These are phyloP conservation scores for Porites cylindrica DNA, from an alignment of 92 coral and sea anemone genomes.

Conservation along the genomic window DNA sequence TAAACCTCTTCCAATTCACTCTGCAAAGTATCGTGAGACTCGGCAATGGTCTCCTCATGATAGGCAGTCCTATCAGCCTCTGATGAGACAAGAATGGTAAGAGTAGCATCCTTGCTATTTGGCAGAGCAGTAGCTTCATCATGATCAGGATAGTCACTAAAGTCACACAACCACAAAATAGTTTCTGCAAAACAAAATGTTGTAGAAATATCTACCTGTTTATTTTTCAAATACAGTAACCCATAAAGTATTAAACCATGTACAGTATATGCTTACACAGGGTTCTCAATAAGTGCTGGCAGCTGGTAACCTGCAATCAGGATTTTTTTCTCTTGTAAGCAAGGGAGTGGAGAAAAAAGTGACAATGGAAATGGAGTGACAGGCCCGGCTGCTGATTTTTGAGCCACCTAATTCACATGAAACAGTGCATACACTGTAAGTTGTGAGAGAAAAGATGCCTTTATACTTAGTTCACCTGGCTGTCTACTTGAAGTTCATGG, in stretches of 20 bases:
- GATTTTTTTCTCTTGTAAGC: too few species aligned
- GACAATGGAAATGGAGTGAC: too few species aligned
- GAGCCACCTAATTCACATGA: background rate
- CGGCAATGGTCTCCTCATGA: background rate
- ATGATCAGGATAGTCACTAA: background rate
- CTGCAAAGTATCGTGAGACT: background rate
- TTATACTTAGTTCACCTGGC: too few species aligned
- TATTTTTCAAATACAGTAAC: background rate
- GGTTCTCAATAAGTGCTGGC: background rate
- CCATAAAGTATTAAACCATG: background rate
- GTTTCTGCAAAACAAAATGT: background rate
- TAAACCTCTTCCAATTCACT: background rate
- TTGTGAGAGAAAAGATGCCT: background rate
- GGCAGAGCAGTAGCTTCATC: background rate
- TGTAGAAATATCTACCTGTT: background rate
- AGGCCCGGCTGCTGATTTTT: too few species aligned
- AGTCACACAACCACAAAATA: background rate
- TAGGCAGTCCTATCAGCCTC: background rate
- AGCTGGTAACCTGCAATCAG: too few species aligned
- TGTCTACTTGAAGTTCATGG: too few species aligned
- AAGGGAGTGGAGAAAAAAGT: too few species aligned
- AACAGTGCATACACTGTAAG: background rate
- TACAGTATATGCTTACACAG: too few species aligned
- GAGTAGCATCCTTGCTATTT: background rate
- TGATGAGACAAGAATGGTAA: background rate